Base-by-base conservation (phyloP, 2,797 vertebrate genomes). In the Ataeniobius toweri region DNA sequence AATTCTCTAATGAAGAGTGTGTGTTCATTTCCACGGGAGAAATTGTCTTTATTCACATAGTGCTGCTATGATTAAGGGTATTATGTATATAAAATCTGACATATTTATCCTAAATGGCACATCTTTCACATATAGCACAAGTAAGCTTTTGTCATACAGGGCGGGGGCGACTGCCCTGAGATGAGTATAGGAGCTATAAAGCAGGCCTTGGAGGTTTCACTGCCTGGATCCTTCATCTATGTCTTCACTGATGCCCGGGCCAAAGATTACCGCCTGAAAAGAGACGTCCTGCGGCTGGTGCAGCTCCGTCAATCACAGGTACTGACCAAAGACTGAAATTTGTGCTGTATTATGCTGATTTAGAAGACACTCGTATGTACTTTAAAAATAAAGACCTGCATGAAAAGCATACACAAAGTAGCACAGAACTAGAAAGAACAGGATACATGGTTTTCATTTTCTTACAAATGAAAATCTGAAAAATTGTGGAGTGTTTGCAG, bases 161-260 rank as follows among this genome's bases (percentile, higher is more conserved):
- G 98, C 0, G 98, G 98, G 0, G 98, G 98, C 0, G 98, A 99
- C 91, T 99, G 98, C 84, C 98, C 98, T 0, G 97, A 99, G 94
- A 99, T 99, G 98, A 99, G 98, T 0, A 91, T 99, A 50, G 97
- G 96, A 5, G 98, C 98, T 88, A 97, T 99, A 87, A 96, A 96
- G 88, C 95, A 92, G 61, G 98, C 98, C 0, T 91, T 98, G 89
- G 97, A 99, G 83, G 93, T 98, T 51, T 97, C 97, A 0, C 92
- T 96, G 69, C 97, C 98, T 0, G 95, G 97, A 59, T 99, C 98
- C 75, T 99, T 97, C 73, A 86, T 99, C 90, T 99, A 97, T 0
- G 97, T 99, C 78, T 99, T 99, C 91, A 98, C 98, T 0, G 98
- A 99, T 0, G 98, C 98, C 76, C 95, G 97, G 6, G 98, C 98